Evolutionary conservation across 1,140 invertebrate species (phyloP).

Genomic region (Subanguina moxae): DNA sequence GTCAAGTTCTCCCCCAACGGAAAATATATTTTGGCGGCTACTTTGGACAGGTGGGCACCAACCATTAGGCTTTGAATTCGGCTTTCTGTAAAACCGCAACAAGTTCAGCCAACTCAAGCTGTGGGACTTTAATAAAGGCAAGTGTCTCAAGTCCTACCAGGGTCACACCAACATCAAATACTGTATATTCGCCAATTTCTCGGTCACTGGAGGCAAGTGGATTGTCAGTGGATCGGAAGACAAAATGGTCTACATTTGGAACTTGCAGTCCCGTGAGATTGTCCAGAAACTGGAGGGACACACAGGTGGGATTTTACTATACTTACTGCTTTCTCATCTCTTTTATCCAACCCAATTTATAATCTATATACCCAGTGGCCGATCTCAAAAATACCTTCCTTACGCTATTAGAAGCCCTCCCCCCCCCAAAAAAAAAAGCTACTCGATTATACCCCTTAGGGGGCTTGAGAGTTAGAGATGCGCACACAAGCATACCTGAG

Average conservation of each 20-base stretch:
- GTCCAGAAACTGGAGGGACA: constrained; percentile 95
- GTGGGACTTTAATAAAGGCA: constrained; percentile 95
- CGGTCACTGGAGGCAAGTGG: constrained; percentile 99
- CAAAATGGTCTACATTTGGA: constrained; percentile 98
- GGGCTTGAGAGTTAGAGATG: too few species aligned
- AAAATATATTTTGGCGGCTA: constrained; percentile 96
- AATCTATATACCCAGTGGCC: too few species aligned
- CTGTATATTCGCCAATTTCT: constrained; percentile 99
- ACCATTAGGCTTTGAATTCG: background rate
- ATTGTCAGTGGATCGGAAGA: constrained; percentile 99
- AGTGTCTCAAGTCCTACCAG: constrained; percentile 91
- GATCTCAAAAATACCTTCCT: too few species aligned
- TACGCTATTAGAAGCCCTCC: too few species aligned
- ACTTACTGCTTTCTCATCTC: too few species aligned
- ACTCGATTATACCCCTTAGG: too few species aligned
- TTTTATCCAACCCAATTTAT: too few species aligned
- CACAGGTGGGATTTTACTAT: constrained; percentile 68
- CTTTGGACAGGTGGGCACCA: constrained; percentile 76
- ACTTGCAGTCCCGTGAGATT: constrained; percentile 97
- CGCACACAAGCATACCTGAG: too few species aligned
- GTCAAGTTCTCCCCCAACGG: constrained; percentile 99
- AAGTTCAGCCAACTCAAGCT: constrained; percentile 77
- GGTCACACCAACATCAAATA: constrained; percentile 99
- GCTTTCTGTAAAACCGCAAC: constrained; percentile 12
- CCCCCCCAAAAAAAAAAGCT: too few species aligned